phyloP scores from a whole-genome alignment of 2,888 invertebrate species.

The Lordiphosa fenestrarum region DNA sequence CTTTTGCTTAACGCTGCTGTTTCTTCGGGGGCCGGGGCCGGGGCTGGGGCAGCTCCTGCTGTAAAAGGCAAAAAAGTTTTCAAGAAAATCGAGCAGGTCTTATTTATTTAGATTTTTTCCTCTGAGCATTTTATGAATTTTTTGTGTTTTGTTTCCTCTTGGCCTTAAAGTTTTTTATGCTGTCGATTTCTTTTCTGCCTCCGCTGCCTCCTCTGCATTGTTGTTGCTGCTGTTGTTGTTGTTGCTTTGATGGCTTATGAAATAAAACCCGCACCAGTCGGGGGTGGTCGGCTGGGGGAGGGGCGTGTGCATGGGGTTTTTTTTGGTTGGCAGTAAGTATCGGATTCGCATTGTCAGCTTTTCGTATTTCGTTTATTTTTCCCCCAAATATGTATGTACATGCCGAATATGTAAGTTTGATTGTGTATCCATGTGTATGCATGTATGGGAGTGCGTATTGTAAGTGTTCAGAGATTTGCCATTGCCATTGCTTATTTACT shows the following conservation, averaged over 20 bases:
- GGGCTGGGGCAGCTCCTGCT: conserved; percentile 15
- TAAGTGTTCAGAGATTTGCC: conserved; percentile 5
- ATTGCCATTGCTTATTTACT: conserved; percentile 4
- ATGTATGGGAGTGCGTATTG: conserved; percentile 7
- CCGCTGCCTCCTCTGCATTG: conserved; percentile 35
- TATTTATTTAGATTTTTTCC: conserved; percentile 62
- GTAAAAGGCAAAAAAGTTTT: conserved; percentile 45
- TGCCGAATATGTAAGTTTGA: no score
- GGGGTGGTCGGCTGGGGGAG: conserved; percentile 14
- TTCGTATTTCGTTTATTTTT: conserved; percentile 47
- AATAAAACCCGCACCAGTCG: conserved; percentile 27
- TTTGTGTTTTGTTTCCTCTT: conserved; percentile 24
- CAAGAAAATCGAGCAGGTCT: conserved; percentile 68
- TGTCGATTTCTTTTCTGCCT: conserved; percentile 56
- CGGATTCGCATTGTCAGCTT: conserved; percentile 74
- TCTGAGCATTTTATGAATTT: conserved; percentile 22
- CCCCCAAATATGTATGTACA: conserved; percentile 2
- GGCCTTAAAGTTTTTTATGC: conserved; percentile 42
- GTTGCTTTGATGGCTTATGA: conserved; percentile 54
- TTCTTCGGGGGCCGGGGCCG: conserved; percentile 12
- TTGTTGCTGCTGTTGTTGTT: conserved; percentile 27
- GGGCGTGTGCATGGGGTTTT: conserved; percentile 18
- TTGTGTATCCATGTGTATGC: no score
- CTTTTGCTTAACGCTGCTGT: conserved; percentile 44
- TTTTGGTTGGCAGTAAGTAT: conserved; percentile 56